These are phyloP conservation scores for Meganola albula DNA, from an alignment of 2,888 invertebrate species.

Conservation along the genomic window DNA sequence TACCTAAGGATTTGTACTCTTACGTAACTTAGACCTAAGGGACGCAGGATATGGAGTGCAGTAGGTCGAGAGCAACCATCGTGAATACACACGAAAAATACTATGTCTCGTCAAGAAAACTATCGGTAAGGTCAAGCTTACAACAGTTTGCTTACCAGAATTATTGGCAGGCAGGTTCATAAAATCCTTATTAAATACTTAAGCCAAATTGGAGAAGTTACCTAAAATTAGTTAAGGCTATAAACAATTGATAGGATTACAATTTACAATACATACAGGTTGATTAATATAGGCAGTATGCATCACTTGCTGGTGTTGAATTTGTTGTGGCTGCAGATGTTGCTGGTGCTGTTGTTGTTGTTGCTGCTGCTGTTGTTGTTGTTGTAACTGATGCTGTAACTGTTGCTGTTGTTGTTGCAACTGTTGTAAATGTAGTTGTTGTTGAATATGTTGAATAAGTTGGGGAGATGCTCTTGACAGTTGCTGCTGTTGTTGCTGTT, in stretches of 20 bases:
- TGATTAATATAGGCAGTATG: constrained; percentile 69
- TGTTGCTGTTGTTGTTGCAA: constrained; percentile 46
- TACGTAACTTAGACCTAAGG: too few relatives aligned
- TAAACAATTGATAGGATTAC: background rate
- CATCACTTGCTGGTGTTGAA: constrained; percentile 58
- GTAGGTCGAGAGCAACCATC: too few relatives aligned
- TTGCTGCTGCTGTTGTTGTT: constrained; percentile 41
- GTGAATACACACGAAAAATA: too few relatives aligned
- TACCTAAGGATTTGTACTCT: too few relatives aligned
- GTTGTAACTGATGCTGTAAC: constrained; percentile 39
- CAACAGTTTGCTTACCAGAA: too few relatives aligned
- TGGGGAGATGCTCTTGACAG: constrained; percentile 36
- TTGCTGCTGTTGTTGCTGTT: constrained; percentile 37
- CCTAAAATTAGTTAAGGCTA: too few relatives aligned
- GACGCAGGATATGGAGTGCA: too few relatives aligned
- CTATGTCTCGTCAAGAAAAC: too few relatives aligned
- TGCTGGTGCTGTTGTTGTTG: constrained; percentile 44
- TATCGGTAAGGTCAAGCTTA: too few relatives aligned
- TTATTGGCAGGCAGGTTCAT: too few relatives aligned
- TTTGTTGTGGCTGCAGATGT: constrained; percentile 39
- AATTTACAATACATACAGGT: constrained; percentile 53
- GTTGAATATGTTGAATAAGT: constrained; percentile 48
- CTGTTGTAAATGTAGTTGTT: constrained; percentile 42
- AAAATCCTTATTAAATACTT: too few relatives aligned
- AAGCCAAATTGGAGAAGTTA: too few relatives aligned